Evolutionary conservation across 2,113 vertebrate species (phyloP).

Genomic region (Pangasianodon hypophthalmus): DNA sequence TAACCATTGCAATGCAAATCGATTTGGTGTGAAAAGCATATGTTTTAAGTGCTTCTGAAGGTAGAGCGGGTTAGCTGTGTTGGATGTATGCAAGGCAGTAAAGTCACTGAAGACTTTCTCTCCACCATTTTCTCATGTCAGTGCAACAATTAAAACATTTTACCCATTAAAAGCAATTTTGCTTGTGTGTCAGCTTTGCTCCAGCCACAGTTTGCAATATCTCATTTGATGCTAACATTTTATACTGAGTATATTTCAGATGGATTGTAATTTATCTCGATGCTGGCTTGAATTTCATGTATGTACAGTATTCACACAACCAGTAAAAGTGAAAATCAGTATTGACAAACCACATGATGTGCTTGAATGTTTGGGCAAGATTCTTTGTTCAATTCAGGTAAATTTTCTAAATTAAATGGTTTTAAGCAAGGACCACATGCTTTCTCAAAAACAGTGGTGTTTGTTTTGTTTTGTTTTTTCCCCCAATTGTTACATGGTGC

Average conservation of each 20-base stretch:
- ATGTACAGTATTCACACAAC: neutral
- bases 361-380: constrained; percentile 1
- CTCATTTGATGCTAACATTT: neutral
- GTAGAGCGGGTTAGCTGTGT: constrained; percentile 50
- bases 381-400: neutral
- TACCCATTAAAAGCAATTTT: constrained; percentile 42
- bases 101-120: constrained; percentile 52
- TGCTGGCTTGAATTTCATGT: neutral
- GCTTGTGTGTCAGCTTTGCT: neutral
- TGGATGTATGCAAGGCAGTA: constrained; percentile 50
- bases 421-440: neutral
- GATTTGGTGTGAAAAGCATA: constrained; percentile 43
- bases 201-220: neutral
- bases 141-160: constrained; percentile 64
- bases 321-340: neutral
- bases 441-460: too few species aligned
- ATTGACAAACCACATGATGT: neutral
- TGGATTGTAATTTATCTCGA: neutral
- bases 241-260: neutral
- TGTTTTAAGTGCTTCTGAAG: constrained; percentile 56
- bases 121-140: constrained; percentile 41
- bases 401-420: neutral
- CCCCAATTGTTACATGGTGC: too few species aligned
- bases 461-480: too few species aligned
- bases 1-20: constrained; percentile 56